Base-by-base conservation (phyloP, 2,888 invertebrate genomes). In the Melieria crassipennis region DNA sequence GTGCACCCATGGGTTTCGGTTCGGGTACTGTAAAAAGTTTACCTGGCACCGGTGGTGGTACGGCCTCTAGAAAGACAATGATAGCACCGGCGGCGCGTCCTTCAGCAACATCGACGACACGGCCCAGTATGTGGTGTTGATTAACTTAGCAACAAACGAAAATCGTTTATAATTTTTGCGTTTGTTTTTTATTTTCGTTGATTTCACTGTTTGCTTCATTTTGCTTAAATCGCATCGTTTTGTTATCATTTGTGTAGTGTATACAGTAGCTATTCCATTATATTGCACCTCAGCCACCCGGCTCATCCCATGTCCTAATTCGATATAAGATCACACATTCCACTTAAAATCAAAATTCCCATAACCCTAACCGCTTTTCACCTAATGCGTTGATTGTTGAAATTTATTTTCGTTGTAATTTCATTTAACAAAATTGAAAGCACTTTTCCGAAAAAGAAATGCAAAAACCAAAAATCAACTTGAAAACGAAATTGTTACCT, bases 1-100 rank as follows among this genome's bases (percentile, higher is more conserved):
- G 96, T 81, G 93, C 94, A 85, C 90, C 91, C 69, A 92, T 96
- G 92, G 96, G 95, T 80, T 91, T 91, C 84, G 94, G 93, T 79
- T 81, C 86, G 60, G 86, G 85, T 76, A 80, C 82, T 77, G 82
- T 73, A 68, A 86, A 86, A 78, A 80, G 79, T 75, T 79, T 85
- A 78, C 84, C 86, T 67, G 85, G 83, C 76, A 79, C 85, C 73
- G 77, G 81, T 73, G 77, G 78, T 69, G 79, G 79, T 75, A 78
- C 81, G 74, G 77, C 82, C 65, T 83, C 80, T 78, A 81, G 81
- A 76, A 85, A 85, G 75, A 78, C 80, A 69, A 72, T 73, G 63
- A 74, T 76, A 73, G 75, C 78, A 71, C 75, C 78, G 75, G 61
- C 76, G 69, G 75, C 75, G 75, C 79, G 80, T 48, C 66, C 79